A percentile compares a stretch with the other conserved stretches of the same genome.
phyloP scores from a whole-genome alignment of 2,888 invertebrate genomes.

The Caenorhabditis imperialis region DNA sequence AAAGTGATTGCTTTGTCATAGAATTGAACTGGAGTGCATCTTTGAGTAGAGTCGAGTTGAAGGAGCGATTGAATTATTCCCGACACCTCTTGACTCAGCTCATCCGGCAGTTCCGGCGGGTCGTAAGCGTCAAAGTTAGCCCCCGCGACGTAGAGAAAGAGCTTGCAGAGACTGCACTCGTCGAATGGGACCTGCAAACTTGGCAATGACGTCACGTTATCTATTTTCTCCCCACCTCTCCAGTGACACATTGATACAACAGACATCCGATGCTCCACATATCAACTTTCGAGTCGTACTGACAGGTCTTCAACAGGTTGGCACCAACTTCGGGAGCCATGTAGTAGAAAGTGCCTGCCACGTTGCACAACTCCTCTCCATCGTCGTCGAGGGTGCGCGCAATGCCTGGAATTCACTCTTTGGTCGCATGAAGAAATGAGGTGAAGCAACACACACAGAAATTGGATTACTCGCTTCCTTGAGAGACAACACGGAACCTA shows the following conservation, averaged over 20 bases:
- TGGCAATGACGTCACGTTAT: too few relatives aligned
- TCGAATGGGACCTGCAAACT: slow-evolving; percentile 77
- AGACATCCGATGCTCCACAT: slow-evolving; percentile 78
- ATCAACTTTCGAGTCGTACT: slow-evolving; percentile 74
- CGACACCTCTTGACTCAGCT: slow-evolving; percentile 56
- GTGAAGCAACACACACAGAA: slow-evolving; percentile 1
- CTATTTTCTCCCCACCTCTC: slow-evolving; percentile 71
- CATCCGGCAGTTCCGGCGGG: slow-evolving; percentile 69
- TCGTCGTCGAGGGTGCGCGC: slow-evolving; percentile 70
- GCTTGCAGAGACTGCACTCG: slow-evolving; percentile 73
- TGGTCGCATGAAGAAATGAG: slow-evolving; percentile 10
- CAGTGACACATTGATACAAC: slow-evolving; percentile 75
- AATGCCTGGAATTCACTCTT: slow-evolving; percentile 65
- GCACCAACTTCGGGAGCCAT: slow-evolving; percentile 78
- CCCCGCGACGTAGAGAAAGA: slow-evolving; percentile 75
- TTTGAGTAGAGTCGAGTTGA: slow-evolving; percentile 68
- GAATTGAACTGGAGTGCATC: slow-evolving; percentile 71
- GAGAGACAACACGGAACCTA: slow-evolving; percentile 4
- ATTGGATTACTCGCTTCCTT: slow-evolving; percentile 6
- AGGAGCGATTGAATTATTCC: slow-evolving; percentile 69
- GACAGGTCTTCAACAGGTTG: slow-evolving; percentile 70
- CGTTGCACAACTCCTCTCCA: slow-evolving; percentile 71
- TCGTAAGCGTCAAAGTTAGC: slow-evolving; percentile 77
- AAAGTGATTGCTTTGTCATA: slow-evolving; percentile 61
- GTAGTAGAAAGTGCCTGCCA: slow-evolving; percentile 76